phyloP scores from a whole-genome alignment of 2,113 vertebrate species.

The Grantiella picta region DNA sequence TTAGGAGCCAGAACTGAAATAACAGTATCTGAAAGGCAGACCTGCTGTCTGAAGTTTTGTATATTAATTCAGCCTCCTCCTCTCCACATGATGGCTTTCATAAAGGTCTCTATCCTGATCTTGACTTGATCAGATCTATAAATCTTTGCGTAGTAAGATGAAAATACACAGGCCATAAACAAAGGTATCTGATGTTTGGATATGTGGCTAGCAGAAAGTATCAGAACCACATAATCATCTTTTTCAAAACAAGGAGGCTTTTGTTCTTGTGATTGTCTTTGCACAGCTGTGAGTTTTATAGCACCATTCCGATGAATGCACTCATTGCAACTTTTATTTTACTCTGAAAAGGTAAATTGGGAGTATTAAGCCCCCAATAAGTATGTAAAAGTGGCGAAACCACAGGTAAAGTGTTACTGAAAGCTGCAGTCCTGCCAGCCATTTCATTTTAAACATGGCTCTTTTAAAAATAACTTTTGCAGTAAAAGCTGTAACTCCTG shows the following conservation, averaged over 20 bases:
- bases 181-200: conserved; percentile 17
- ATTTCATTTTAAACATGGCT: conserved; percentile 36
- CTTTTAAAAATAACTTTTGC: conserved; percentile 55
- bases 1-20: conserved; percentile 10
- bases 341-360: conserved; percentile 59
- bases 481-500: conserved; percentile 46
- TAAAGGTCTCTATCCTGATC: neutral
- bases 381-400: conserved; percentile 49
- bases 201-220: conserved; percentile 32
- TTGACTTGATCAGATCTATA: neutral
- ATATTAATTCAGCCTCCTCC: neutral
- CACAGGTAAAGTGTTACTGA: conserved; percentile 23
- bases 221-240: conserved; percentile 50
- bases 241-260: conserved; percentile 31
- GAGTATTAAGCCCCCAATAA: conserved; percentile 8
- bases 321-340: conserved; percentile 36
- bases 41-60: neutral
- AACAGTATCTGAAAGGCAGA: conserved; percentile 3
- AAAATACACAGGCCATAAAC: neutral
- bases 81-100: neutral
- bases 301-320: conserved; percentile 10
- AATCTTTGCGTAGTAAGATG: neutral
- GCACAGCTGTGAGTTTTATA: conserved; percentile 63
- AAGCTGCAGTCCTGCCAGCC: conserved; percentile 6
- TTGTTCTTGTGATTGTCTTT: conserved; percentile 60